A percentile compares a stretch with the other conserved stretches of the same genome.
These are phyloP conservation scores for Coremacera marginata DNA, from an alignment of 2,888 invertebrate genomes.

Conservation along the genomic window DNA sequence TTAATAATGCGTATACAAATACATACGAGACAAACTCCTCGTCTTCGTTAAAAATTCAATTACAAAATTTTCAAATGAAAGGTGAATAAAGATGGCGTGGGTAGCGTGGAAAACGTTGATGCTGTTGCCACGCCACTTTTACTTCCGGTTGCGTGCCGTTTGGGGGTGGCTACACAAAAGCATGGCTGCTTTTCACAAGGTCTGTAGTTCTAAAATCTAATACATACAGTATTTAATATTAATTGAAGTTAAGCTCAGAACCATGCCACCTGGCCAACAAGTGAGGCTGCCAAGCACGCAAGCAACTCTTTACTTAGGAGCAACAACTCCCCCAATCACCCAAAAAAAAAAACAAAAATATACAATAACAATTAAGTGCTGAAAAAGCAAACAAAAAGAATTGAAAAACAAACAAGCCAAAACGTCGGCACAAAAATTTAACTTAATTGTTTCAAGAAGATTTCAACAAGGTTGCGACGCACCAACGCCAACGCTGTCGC, in stretches of 20 bases:
- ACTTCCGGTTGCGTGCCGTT: slow-evolving; percentile 25
- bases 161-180: slow-evolving; percentile 18
- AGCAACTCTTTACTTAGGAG: neutral
- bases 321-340: neutral
- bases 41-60: slow-evolving; percentile 57
- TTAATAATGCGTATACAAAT: slow-evolving; percentile 17
- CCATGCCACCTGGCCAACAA: too few species aligned
- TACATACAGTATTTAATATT: too few species aligned
- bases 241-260: too few species aligned
- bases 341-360: neutral
- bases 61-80: slow-evolving; percentile 50
- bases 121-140: neutral
- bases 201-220: too few species aligned
- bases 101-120: neutral
- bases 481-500: neutral
- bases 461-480: neutral
- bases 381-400: neutral
- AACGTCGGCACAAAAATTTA: slow-evolving; percentile 27
- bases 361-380: slow-evolving; percentile 9
- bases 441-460: slow-evolving; percentile 32
- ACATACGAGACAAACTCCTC: slow-evolving; percentile 18
- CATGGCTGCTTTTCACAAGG: neutral
- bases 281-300: slow-evolving; percentile 3
- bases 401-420: neutral
- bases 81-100: slow-evolving; percentile 28